Conservation (phyloP, 2,797 vertebrate species). For the Crypturellus tataupa region DNA sequence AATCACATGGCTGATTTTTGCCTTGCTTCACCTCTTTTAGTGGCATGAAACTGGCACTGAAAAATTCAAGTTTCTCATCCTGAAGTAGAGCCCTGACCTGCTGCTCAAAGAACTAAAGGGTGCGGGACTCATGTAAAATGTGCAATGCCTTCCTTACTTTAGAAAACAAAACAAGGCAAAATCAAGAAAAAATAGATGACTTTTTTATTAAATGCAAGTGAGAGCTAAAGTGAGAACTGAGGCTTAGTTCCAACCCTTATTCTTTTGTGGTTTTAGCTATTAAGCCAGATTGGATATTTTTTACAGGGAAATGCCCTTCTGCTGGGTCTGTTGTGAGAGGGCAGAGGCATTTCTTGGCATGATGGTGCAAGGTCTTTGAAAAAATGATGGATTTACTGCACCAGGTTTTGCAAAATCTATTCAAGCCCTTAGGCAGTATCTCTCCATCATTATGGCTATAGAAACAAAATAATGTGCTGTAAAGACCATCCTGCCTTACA, state of each 20-base stretch:
- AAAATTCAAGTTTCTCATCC: background rate
- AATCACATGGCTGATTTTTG: background rate
- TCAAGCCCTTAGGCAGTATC: background rate
- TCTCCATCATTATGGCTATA: background rate
- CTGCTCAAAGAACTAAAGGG: background rate
- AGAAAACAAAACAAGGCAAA: background rate
- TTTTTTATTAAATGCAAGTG: background rate
- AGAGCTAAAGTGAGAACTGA: rapidly evolving
- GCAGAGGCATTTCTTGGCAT: background rate
- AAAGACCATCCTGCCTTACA: background rate
- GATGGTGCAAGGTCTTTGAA: background rate
- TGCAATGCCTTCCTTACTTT: background rate
- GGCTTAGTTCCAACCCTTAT: background rate
- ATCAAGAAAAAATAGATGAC: background rate
- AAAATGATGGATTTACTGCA: background rate
- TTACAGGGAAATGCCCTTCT: background rate
- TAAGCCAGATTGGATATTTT: background rate
- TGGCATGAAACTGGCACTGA: background rate
- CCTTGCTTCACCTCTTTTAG: background rate
- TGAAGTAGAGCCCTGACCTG: background rate
- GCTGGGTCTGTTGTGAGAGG: background rate
- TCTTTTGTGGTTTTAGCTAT: background rate
- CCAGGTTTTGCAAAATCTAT: background rate
- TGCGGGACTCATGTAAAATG: background rate
- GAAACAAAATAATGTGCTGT: rapidly evolving